Conservation (phyloP, 2,888 invertebrate genomes). For the Cantharis nigra region DNA sequence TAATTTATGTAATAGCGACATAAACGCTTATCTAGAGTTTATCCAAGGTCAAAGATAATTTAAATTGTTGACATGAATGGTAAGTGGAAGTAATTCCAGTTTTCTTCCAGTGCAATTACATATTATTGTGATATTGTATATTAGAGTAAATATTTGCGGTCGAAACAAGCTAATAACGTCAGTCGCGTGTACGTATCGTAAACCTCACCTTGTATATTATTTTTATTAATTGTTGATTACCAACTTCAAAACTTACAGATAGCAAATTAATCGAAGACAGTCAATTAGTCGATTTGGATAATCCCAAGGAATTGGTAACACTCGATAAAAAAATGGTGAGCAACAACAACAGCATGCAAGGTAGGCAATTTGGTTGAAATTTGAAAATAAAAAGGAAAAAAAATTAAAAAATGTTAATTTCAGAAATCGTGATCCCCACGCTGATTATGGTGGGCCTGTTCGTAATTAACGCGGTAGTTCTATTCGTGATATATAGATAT, state of each 20-base stretch:
- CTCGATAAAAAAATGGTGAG: neutral
- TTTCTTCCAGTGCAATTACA: neutral
- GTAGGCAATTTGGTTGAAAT: neutral
- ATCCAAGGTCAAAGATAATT: neutral
- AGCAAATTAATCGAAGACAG: neutral
- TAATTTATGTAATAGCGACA: neutral
- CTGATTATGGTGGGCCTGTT: slow-evolving; percentile 72
- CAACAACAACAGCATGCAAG: neutral
- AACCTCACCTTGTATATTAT: neutral
- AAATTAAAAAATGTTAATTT: slow-evolving; percentile 41
- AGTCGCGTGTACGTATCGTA: neutral
- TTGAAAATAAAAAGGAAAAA: neutral
- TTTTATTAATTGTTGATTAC: neutral
- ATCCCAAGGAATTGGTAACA: neutral
- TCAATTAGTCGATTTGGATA: neutral
- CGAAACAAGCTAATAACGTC: neutral
- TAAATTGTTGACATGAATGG: neutral
- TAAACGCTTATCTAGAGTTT: neutral
- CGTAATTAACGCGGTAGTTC: slow-evolving; percentile 72
- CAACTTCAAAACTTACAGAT: neutral
- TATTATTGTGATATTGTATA: neutral
- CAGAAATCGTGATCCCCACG: slow-evolving; percentile 75
- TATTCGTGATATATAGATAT: slow-evolving; percentile 74
- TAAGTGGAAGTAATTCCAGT: neutral
- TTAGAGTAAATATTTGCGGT: neutral